Evolutionary conservation across 2,888 invertebrate genomes (phyloP), one percentile per base, ranked within the genome.

Genomic region (Antheraea yamamai): DNA sequence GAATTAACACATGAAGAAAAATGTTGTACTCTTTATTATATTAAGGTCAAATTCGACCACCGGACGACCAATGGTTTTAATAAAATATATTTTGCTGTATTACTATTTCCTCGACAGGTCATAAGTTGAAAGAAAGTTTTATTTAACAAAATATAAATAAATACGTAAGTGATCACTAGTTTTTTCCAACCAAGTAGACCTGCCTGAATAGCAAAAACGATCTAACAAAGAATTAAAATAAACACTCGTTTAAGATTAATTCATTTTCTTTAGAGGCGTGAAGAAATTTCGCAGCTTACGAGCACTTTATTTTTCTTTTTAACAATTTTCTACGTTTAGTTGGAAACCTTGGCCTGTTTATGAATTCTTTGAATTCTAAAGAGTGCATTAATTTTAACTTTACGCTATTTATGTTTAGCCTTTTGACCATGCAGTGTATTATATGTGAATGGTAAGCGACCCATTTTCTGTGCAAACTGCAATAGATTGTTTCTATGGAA

Each of bases 361-460:
- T 39, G 70, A 70, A 70, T 39, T 70, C 70, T 70, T 70, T 70
- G 35, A 70, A 70, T n/a, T 70, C 39, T 39, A 70, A 39, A 70
- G 70, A 70, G n/a, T 39, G 70, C 70, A 70, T 70, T n/a, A 70
- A 70, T 70, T 70, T 70, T 70, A n/a, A 70, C 39, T 39, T 70
- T 39, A 39, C 70, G 70, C 70, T 70, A 70, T 70, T 70, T 70
- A 70, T 70, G 70, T 39, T 35, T 39, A 39, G 68, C n/a, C 68
- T 68, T 68, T 70, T 39, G 39, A 20, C 70, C 39, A 39, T 70
- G 70, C 39, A 70, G 70, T 39, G 68, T 66, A 66, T 4, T 66
- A 30, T 68, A 39, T 18, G 39, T 7, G 70, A 39, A 39, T 10
- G 70, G 39, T 2, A 39, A 70, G 70, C 39, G 39, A 70, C 70